Conservation (phyloP, 2,113 vertebrate species). For the Cynopterus brachyotis region DNA sequence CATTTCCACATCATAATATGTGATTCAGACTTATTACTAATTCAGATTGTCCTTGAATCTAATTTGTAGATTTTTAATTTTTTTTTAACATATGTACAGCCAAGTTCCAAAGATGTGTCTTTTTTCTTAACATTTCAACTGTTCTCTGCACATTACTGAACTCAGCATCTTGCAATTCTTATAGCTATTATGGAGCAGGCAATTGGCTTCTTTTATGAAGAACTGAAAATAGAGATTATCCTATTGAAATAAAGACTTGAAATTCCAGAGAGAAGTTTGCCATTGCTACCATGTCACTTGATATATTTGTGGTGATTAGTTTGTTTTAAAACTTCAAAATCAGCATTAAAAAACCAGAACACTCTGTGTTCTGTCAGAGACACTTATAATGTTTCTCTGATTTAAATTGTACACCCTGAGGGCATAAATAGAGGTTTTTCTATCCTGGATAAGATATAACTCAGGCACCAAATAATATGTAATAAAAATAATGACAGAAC, state of each 20-base stretch:
- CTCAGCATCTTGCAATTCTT: slow-evolving; percentile 40
- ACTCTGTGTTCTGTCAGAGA: slow-evolving; percentile 42
- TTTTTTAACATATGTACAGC: slow-evolving; percentile 18
- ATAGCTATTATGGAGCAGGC: slow-evolving; percentile 14
- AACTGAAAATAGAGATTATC: slow-evolving; percentile 38
- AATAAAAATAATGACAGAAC: slow-evolving; percentile 26
- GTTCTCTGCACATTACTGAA: slow-evolving; percentile 48
- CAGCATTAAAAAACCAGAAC: slow-evolving; percentile 44
- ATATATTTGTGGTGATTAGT: slow-evolving; percentile 47
- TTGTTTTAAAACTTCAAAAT: slow-evolving; percentile 68
- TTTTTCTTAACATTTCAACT: slow-evolving; percentile 40
- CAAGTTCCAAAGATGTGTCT: slow-evolving; percentile 13
- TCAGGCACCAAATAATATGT: slow-evolving; percentile 42
- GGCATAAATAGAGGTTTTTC: slow-evolving; percentile 41
- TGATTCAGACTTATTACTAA: slow-evolving; percentile 41
- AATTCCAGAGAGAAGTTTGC: slow-evolving; percentile 14
- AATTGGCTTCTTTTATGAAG: slow-evolving; percentile 55
- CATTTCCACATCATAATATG: slow-evolving; percentile 40
- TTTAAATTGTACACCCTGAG: slow-evolving; percentile 43
- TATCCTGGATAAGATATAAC: slow-evolving; percentile 32
- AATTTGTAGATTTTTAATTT: slow-evolving; percentile 54
- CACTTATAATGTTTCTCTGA: neutral
- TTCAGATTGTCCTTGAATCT: slow-evolving; percentile 26
- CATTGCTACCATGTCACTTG: slow-evolving; percentile 30
- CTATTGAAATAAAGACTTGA: slow-evolving; percentile 52